phyloP scores from a whole-genome alignment of 2,113 vertebrate genomes.

The Alligator sinensis region DNA sequence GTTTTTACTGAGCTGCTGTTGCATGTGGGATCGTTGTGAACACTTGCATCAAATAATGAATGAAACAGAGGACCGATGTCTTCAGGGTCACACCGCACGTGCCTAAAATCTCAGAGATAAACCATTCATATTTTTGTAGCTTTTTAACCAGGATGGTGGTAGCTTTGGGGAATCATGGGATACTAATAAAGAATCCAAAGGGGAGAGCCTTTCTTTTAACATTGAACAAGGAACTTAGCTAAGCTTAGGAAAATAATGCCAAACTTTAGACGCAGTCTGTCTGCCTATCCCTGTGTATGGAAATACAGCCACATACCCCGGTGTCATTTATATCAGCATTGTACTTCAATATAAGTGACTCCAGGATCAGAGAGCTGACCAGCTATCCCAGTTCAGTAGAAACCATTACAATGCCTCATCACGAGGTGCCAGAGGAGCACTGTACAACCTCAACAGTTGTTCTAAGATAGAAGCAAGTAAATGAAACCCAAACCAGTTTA shows the following conservation, averaged over 20 bases:
- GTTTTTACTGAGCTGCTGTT: neutral
- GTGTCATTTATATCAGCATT: no score
- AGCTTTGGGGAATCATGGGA: neutral
- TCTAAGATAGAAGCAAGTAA: no score
- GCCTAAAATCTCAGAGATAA: neutral
- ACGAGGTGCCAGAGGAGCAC: no score
- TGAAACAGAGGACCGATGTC: neutral
- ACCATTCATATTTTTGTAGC: neutral
- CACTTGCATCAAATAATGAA: neutral
- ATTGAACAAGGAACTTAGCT: neutral
- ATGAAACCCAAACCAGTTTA: no score
- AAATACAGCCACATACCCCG: no score
- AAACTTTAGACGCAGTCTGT: no score
- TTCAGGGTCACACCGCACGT: neutral
- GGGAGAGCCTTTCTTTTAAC: neutral
- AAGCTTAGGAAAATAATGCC: neutral
- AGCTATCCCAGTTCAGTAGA: no score
- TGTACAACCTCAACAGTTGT: no score
- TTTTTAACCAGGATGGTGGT: neutral
- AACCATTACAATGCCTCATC: no score
- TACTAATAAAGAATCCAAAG: neutral
- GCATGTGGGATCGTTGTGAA: neutral
- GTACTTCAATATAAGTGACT: no score
- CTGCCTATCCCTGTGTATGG: no score
- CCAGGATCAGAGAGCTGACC: no score